Evolutionary conservation across 2,113 vertebrate genomes (phyloP).

Genomic region (Oncorhynchus masou): DNA sequence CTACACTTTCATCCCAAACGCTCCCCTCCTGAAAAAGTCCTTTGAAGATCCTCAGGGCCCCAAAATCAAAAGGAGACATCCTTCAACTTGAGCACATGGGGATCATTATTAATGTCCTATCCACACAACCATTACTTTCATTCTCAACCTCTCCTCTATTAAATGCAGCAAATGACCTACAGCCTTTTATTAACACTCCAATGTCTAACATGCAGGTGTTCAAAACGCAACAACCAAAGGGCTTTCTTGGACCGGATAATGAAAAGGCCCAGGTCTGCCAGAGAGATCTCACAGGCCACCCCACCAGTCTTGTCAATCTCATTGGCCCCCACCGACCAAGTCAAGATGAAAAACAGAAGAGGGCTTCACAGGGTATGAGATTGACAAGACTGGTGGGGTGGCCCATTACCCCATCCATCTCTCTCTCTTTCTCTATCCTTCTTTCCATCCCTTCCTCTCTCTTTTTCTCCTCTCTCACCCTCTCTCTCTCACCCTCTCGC

Average conservation of each 20-base stretch:
- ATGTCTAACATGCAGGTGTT: neutral
- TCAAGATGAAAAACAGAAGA: slow-evolving; percentile 11
- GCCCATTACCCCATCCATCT: neutral
- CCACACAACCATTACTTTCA: neutral
- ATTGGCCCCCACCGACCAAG: neutral
- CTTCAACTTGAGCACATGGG: neutral
- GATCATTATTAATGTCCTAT: neutral
- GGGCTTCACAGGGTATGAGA: slow-evolving; percentile 11
- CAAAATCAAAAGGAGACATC: neutral
- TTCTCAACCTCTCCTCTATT: neutral
- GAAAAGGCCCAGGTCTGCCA: neutral
- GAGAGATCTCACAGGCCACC: neutral
- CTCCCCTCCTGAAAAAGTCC: neutral
- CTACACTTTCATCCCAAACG: neutral
- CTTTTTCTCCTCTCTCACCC: too few relatives aligned
- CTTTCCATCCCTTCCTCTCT: too few relatives aligned
- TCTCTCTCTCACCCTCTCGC: too few relatives aligned
- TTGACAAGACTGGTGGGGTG: neutral
- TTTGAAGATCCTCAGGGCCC: neutral
- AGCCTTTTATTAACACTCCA: neutral
- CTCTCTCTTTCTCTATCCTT: neutral
- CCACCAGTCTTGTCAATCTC: too few relatives aligned
- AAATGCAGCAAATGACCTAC: too few relatives aligned
- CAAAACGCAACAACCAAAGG: slow-evolving; percentile 3
- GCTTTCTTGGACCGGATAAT: neutral